Evolutionary conservation across 2,888 invertebrate genomes (phyloP).

Genomic region (Diaperis boleti): DNA sequence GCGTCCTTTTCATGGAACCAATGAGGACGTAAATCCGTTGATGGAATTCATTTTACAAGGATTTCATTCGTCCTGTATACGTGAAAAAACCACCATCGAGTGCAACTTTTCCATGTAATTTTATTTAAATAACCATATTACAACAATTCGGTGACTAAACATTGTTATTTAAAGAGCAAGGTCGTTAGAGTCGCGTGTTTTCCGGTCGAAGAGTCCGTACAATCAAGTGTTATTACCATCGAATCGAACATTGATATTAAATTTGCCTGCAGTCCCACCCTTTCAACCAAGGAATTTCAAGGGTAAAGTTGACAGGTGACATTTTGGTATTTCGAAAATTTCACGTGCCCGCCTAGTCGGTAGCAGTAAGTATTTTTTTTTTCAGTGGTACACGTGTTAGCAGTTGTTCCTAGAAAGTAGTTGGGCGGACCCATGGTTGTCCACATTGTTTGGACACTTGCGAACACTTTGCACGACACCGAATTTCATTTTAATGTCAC

Average conservation of each 20-base stretch:
- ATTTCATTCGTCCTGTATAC: slow-evolving; percentile 10
- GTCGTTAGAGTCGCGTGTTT: slow-evolving; percentile 27
- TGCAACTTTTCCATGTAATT: slow-evolving; percentile 18
- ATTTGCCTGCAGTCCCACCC: slow-evolving; percentile 4
- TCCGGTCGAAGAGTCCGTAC: slow-evolving; percentile 28
- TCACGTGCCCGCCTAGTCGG: not conserved
- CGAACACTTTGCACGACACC: slow-evolving; percentile 2
- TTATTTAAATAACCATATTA: slow-evolving; percentile 35
- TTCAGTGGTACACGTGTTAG: not conserved
- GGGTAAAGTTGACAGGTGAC: slow-evolving; percentile 9
- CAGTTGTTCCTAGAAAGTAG: not conserved
- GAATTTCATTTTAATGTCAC: slow-evolving; percentile 20
- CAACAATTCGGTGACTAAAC: slow-evolving; percentile 42
- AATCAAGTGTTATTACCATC: slow-evolving; percentile 28
- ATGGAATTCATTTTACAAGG: slow-evolving; percentile 31
- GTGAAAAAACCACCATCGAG: slow-evolving; percentile 5
- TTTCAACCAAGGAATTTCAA: slow-evolving; percentile 4
- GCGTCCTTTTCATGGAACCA: slow-evolving; percentile 16
- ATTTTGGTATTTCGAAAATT: slow-evolving; percentile 14
- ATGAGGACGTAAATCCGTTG: slow-evolving; percentile 32
- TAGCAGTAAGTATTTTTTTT: slow-evolving; percentile 7
- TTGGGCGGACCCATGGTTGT: slow-evolving; percentile 1
- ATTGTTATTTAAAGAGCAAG: slow-evolving; percentile 44
- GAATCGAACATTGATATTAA: not conserved
- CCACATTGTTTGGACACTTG: slow-evolving; percentile 6